Evolutionary conservation across 1,140 invertebrate species (phyloP), one percentile per base, ranked within the genome.

Genomic region (Drosophila novamexicana): DNA sequence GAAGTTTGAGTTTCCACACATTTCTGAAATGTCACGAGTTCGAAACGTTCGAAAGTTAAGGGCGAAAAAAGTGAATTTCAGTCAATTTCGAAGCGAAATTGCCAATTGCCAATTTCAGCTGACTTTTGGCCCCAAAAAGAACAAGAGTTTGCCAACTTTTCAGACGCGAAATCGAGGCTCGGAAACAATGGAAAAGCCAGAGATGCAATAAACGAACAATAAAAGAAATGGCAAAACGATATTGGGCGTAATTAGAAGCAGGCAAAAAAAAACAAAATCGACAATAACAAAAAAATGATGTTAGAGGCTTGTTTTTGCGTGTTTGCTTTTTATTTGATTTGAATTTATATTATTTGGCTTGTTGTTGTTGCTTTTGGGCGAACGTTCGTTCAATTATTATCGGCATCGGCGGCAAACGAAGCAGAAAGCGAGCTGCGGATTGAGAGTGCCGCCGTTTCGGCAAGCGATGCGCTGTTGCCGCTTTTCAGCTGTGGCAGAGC

Each of bases 371-470:
- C 58, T 65, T 59, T 71, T 64, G 72, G 50, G 44, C 76, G 59
- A 76, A 75, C 63, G 32, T 62, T 62, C 76, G 84, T 88, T 88
- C 83, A 89, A 88, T 88, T 88, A 88, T 81, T 84, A 79, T 85
- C 75, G 81, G 74, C 73, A 71, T 76, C 64, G 50, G 68, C 45
- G 50, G 39, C 22, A 58, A 66, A 72, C 70, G 68, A 62, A 74
- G 57, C 50, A 34, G 16, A 74, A 74, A 36, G 75, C 57, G 45
- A 56, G 34, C 62, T 40, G 37, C 45, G 44, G 47, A 57, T 59
- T 64, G 39, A 58, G 49, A 42, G 56, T 49, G 36, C 47, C 54
- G 61, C 63, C 45, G 16, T 47, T 37, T 1, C 40, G 29, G 57
- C 22, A 10, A 18, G 32, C 29, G 32, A 16, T 45, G 77, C 84